These are phyloP conservation scores for Misgurnus anguillicaudatus DNA, from an alignment of 2,113 vertebrate species.

Conservation along the genomic window DNA sequence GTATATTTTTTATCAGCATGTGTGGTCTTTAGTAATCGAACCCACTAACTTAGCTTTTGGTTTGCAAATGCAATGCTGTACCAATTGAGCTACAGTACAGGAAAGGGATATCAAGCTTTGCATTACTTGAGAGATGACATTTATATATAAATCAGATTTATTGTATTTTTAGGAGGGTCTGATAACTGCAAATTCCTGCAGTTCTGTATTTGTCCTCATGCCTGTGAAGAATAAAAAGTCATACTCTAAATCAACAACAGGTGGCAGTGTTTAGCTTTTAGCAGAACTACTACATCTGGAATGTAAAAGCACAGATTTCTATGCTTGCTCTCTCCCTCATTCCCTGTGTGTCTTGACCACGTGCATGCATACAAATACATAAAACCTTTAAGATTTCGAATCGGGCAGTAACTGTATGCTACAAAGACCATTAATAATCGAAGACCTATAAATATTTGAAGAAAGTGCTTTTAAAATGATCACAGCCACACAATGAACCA, in stretches of 20 bases:
- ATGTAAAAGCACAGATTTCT: neutral
- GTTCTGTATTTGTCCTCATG: neutral
- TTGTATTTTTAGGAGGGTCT: neutral
- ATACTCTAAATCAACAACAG: constrained; percentile 32
- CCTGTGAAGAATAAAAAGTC: neutral
- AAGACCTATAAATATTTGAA: neutral
- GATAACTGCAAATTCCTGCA: neutral
- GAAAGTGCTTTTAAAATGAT: neutral
- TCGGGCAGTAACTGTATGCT: neutral
- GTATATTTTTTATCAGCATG: too few relatives aligned
- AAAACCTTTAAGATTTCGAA: neutral
- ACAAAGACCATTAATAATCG: neutral
- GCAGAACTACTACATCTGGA: neutral
- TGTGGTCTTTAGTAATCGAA: too few relatives aligned
- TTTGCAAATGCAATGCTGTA: too few relatives aligned
- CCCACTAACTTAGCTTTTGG: too few relatives aligned
- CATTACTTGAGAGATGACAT: neutral
- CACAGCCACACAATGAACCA: neutral
- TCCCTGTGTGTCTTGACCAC: neutral
- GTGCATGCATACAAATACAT: neutral
- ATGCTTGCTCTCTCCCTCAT: neutral
- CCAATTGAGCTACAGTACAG: neutral
- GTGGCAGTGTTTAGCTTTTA: constrained; percentile 44
- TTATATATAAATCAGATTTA: neutral
- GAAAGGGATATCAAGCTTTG: neutral